Percentiles rank a stretch among this genome's conserved stretches.
Conservation (phyloP, 2,888 invertebrate genomes). For the Bembecia ichneumoniformis region DNA sequence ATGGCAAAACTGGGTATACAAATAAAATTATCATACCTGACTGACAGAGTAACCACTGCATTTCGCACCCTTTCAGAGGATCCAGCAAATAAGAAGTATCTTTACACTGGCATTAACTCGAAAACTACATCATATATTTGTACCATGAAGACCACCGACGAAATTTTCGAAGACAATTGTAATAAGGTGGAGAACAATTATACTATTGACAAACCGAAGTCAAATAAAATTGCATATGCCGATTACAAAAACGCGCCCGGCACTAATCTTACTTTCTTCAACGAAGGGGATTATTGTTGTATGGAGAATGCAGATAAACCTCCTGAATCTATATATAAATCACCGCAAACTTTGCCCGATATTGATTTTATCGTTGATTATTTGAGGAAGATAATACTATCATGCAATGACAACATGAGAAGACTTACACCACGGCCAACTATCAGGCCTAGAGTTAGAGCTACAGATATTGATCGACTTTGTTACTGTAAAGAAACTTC, state of each 20-base stretch:
- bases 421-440: conserved; percentile 58
- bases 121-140: conserved; percentile 60
- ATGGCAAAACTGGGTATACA: conserved; percentile 55
- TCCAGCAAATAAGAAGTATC: conserved; percentile 39
- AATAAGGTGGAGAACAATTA: conserved; percentile 45
- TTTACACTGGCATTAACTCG: conserved; percentile 59
- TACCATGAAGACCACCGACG: conserved; percentile 56
- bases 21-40: conserved; percentile 46
- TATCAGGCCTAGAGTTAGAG: conserved; percentile 50
- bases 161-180: conserved; percentile 42
- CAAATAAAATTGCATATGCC: conserved; percentile 37
- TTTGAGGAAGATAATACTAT: conserved; percentile 52
- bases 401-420: conserved; percentile 64
- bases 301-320: conserved; percentile 51
- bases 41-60: conserved; percentile 46
- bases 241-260: conserved; percentile 55
- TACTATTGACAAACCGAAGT: conserved; percentile 32
- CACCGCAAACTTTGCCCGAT: conserved; percentile 53
- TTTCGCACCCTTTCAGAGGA: conserved; percentile 61
- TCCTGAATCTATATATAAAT: conserved; percentile 45
- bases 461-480: conserved; percentile 55
- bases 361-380: conserved; percentile 56
- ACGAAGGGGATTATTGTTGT: conserved; percentile 54
- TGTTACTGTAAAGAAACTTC: conserved; percentile 54
- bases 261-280: conserved; percentile 48